Evolutionary conservation across 1,140 invertebrate genomes (phyloP).

Genomic region (Bombus consobrinus): DNA sequence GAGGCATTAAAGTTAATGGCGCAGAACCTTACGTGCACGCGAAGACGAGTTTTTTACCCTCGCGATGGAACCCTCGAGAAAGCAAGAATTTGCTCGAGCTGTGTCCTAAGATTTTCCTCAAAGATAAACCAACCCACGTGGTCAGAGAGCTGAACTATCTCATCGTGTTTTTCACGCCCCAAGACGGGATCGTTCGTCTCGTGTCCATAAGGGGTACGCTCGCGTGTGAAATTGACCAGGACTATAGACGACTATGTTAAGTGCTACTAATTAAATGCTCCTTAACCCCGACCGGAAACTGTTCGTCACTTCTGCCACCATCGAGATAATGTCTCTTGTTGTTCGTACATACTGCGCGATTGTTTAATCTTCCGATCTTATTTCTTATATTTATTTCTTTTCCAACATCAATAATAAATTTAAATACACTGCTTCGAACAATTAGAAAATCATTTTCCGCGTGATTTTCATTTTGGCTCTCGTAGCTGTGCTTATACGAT

Average conservation of each 20-base stretch:
- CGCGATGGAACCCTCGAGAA: conserved; percentile 17
- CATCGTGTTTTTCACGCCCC: conserved; percentile 53
- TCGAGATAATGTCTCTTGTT: background rate
- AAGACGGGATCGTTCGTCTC: conserved; percentile 34
- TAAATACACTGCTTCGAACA: background rate
- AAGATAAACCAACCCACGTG: conserved; percentile 48
- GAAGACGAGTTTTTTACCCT: conserved; percentile 14
- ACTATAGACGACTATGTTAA: conserved; percentile 29
- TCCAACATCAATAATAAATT: background rate
- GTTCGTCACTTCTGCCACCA: conserved; percentile 32
- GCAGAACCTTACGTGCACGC: conserved; percentile 1
- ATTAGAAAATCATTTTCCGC: too few relatives aligned
- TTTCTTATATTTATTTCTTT: background rate
- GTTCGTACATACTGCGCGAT: background rate
- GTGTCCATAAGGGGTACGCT: conserved; percentile 29
- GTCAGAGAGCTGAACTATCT: conserved; percentile 54
- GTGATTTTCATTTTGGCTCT: too few relatives aligned
- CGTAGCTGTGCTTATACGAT: too few relatives aligned
- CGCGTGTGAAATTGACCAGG: conserved; percentile 50
- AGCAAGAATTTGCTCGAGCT: conserved; percentile 35
- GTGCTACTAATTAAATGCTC: conserved; percentile 49
- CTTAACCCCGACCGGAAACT: conserved; percentile 47
- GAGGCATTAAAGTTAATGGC: conserved; percentile 16
- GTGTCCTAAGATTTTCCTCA: conserved; percentile 25
- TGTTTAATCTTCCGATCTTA: background rate